A percentile compares a stretch with the other conserved stretches of the same genome.
Conservation (phyloP, 2,888 invertebrate genomes). For the Palloptera scutellata region DNA sequence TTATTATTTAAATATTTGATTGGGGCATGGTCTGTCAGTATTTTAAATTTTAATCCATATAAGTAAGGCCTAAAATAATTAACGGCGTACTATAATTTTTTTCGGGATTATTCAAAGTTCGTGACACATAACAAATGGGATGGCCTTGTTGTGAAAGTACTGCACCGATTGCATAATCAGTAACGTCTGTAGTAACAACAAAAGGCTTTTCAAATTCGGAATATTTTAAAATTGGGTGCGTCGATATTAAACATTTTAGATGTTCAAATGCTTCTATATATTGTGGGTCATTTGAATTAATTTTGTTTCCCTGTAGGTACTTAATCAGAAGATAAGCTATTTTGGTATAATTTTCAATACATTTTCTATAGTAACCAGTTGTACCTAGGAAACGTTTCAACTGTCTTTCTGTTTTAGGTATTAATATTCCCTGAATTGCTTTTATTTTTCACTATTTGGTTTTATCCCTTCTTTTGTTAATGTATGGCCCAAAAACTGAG, state of each 20-base stretch:
- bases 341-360: neutral
- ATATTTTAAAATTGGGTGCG: neutral
- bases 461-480: slow-evolving; percentile 14
- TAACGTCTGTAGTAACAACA: neutral
- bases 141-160: no score
- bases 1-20: no score
- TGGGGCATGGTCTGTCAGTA: no score
- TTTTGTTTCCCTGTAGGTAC: slow-evolving; percentile 3
- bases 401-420: neutral
- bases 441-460: slow-evolving; percentile 23
- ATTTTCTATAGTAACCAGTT: neutral
- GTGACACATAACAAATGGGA: neutral
- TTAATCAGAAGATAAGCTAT: neutral
- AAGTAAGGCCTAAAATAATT: no score
- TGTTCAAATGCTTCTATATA: neutral
- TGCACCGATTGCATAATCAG: slow-evolving; percentile 6
- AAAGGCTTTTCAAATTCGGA: no score
- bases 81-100: no score
- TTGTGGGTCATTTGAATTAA: neutral
- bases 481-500: slow-evolving; percentile 11
- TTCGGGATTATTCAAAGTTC: slow-evolving; percentile 1
- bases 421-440: slow-evolving; percentile 4
- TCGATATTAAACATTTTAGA: no score
- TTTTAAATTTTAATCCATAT: no score
- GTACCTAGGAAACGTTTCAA: neutral